These are phyloP conservation scores for Syngnathus acus DNA, from an alignment of 2,797 vertebrate species.

Conservation along the genomic window DNA sequence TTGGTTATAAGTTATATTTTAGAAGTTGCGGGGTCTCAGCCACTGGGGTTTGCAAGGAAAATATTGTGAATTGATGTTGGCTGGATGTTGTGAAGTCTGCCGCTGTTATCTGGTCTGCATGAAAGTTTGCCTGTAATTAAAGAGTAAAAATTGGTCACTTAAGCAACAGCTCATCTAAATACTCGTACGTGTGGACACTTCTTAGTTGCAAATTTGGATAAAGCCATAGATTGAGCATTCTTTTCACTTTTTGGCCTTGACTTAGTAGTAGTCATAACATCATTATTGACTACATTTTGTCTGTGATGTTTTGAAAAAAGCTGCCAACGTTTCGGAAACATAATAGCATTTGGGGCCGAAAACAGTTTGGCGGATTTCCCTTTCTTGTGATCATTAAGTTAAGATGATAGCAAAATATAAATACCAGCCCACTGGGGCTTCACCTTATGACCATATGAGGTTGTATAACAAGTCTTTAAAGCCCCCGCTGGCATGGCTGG, in stretches of 20 bases:
- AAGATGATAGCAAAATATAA: constrained; percentile 11
- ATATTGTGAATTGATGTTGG: no score
- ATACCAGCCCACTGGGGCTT: constrained; percentile 6
- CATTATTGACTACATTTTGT: not conserved
- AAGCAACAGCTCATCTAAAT: no score
- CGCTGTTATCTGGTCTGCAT: no score
- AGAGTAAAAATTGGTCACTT: no score
- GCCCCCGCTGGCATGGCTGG: constrained; percentile 18
- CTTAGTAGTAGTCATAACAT: not conserved
- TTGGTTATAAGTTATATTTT: no score
- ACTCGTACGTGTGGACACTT: no score
- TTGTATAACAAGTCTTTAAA: constrained; percentile 49
- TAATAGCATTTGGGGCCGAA: not conserved
- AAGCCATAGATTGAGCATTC: no score
- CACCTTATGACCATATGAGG: constrained; percentile 25
- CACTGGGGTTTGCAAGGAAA: no score
- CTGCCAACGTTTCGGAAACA: not conserved
- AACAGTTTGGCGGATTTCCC: not conserved
- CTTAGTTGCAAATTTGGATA: no score
- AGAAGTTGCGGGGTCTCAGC: no score
- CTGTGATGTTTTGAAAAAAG: not conserved
- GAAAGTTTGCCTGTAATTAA: no score
- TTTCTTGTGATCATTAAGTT: not conserved
- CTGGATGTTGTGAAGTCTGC: no score
- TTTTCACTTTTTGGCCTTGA: not conserved